Conservation (phyloP, 1,140 invertebrate genomes). For the Eurosta solidaginis region DNA sequence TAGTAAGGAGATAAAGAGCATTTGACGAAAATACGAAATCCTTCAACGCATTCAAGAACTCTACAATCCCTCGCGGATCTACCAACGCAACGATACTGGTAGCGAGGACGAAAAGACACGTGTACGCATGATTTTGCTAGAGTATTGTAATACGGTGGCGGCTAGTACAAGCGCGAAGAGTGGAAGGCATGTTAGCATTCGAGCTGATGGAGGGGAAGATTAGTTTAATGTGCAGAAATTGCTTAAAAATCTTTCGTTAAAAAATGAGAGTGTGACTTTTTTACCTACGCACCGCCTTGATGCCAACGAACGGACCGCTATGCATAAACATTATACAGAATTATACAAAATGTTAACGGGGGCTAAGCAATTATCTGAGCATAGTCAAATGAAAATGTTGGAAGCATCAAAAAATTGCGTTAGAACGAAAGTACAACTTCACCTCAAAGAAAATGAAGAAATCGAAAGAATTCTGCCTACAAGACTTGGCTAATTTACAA, state of each 20-base stretch:
- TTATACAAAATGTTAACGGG: constrained; percentile 59
- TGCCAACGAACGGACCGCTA: constrained; percentile 56
- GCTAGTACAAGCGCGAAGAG: too few relatives aligned
- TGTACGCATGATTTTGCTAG: constrained; percentile 68
- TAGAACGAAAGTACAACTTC: constrained; percentile 56
- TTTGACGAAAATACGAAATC: constrained; percentile 61
- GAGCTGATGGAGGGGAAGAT: too few relatives aligned
- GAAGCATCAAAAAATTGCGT: constrained; percentile 64
- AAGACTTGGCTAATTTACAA: constrained; percentile 66
- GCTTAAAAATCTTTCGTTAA: too few relatives aligned
- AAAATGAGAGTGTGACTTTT: too few relatives aligned
- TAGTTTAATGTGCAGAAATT: too few relatives aligned
- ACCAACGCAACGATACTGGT: constrained; percentile 63
- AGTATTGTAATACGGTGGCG: constrained; percentile 69
- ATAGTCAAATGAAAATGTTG: constrained; percentile 62
- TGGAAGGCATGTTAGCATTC: too few relatives aligned
- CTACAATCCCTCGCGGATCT: constrained; percentile 65
- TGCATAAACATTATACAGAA: constrained; percentile 65
- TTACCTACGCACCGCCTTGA: constrained; percentile 40
- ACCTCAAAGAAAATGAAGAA: constrained; percentile 58
- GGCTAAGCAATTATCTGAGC: constrained; percentile 58
- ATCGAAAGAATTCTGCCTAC: constrained; percentile 77
- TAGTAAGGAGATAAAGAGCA: constrained; percentile 77
- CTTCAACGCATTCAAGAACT: constrained; percentile 62
- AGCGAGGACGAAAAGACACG: constrained; percentile 62